Conservation (phyloP, 2,888 invertebrate genomes). For the Theretra japonica region DNA sequence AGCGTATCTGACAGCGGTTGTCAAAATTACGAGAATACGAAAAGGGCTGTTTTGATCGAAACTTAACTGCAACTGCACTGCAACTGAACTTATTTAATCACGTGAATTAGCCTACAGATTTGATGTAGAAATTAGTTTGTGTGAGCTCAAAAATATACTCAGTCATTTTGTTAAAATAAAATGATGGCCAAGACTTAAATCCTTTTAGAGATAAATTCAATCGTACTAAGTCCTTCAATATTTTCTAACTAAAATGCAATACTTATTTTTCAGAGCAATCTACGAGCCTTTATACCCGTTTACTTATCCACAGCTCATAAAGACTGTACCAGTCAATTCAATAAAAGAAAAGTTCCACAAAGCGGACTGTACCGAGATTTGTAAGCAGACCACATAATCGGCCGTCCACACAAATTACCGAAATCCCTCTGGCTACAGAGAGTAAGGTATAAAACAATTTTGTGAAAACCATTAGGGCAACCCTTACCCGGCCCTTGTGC, state of each 20-base stretch:
- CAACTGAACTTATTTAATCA: too few relatives aligned
- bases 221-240: not conserved
- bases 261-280: not conserved
- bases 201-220: too few relatives aligned
- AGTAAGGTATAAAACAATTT: slow-evolving; percentile 30
- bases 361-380: slow-evolving; percentile 23
- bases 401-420: slow-evolving; percentile 25
- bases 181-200: too few relatives aligned
- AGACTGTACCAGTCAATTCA: slow-evolving; percentile 19
- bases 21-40: too few relatives aligned
- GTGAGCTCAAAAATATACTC: too few relatives aligned
- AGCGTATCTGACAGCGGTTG: too few relatives aligned
- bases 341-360: slow-evolving; percentile 20
- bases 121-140: too few relatives aligned
- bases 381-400: slow-evolving; percentile 26
- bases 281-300: not conserved
- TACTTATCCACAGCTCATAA: not conserved
- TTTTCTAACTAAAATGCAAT: not conserved
- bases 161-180: too few relatives aligned
- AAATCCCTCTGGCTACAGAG: slow-evolving; percentile 26
- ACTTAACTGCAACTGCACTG: too few relatives aligned
- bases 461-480: slow-evolving; percentile 30
- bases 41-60: too few relatives aligned
- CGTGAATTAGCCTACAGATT: too few relatives aligned
- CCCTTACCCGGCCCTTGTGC: slow-evolving; percentile 28